These are phyloP conservation scores for Regulus satrapa DNA, from an alignment of 2,113 vertebrate genomes.

Conservation along the genomic window DNA sequence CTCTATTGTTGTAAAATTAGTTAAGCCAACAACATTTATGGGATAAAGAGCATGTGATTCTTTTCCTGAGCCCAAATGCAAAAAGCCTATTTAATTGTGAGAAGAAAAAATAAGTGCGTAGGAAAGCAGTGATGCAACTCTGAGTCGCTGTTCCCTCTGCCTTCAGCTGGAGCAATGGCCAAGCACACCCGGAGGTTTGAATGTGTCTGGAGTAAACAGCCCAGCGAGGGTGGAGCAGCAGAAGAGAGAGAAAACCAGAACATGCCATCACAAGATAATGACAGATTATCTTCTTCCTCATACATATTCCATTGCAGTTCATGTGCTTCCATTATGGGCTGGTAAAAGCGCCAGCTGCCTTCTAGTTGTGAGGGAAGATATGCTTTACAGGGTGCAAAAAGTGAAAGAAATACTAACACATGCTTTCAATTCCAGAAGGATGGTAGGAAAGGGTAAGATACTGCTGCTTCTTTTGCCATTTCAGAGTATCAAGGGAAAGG, in stretches of 20 bases:
- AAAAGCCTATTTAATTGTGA: neutral
- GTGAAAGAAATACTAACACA: neutral
- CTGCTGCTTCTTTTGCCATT: neutral
- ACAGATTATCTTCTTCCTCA: conserved; percentile 26
- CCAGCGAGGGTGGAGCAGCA: neutral
- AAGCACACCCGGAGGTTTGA: neutral
- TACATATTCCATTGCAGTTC: neutral
- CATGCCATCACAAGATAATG: conserved; percentile 36
- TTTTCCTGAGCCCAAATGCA: neutral
- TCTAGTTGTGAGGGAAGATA: neutral
- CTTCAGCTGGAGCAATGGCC: neutral
- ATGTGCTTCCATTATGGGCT: neutral
- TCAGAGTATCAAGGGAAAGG: neutral
- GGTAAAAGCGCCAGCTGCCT: neutral
- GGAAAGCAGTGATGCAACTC: neutral
- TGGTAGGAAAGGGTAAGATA: neutral
- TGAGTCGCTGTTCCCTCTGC: neutral
- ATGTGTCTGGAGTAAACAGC: neutral
- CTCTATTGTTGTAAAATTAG: neutral
- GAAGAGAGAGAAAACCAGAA: neutral
- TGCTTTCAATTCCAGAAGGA: neutral
- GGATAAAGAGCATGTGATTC: neutral
- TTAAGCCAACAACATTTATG: neutral
- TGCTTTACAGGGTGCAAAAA: accelerated
- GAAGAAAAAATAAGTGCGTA: neutral